Conservation (phyloP, 2,113 vertebrate species). For the Mobula birostris region DNA sequence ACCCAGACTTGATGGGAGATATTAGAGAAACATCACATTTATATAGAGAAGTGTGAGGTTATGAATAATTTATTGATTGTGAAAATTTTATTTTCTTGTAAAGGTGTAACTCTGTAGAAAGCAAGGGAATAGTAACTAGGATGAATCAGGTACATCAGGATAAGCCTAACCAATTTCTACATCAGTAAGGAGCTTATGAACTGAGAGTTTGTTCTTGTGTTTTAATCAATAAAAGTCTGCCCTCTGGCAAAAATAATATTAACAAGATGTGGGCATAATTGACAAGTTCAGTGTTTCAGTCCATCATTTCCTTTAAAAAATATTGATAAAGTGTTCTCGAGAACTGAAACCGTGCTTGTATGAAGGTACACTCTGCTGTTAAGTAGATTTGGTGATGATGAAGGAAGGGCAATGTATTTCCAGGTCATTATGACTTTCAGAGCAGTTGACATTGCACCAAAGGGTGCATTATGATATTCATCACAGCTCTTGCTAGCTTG, state of each 20-base stretch:
- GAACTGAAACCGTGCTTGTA: too few relatives aligned
- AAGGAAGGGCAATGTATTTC: too few relatives aligned
- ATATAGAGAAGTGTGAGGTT: neutral
- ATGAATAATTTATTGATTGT: neutral
- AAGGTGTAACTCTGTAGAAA: neutral
- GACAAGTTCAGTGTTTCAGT: too few relatives aligned
- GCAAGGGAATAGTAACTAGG: neutral
- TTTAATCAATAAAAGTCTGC: neutral
- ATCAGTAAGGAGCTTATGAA: neutral
- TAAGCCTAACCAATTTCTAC: neutral
- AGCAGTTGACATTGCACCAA: too few relatives aligned
- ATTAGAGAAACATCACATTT: neutral
- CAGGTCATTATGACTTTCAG: too few relatives aligned
- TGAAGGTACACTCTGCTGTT: too few relatives aligned
- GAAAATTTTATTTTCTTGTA: neutral
- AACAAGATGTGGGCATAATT: too few relatives aligned
- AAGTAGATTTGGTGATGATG: too few relatives aligned
- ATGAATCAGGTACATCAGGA: neutral
- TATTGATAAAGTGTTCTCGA: too few relatives aligned
- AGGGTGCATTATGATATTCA: neutral
- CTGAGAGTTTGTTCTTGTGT: neutral
- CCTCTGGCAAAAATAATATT: neutral
- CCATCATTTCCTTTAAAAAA: too few relatives aligned
- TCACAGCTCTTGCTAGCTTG: neutral
- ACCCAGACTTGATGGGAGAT: neutral